Percentiles rank a stretch among this genome's conserved stretches.
phyloP scores from a whole-genome alignment of 2,113 vertebrate species.

The Phasianus colchicus region DNA sequence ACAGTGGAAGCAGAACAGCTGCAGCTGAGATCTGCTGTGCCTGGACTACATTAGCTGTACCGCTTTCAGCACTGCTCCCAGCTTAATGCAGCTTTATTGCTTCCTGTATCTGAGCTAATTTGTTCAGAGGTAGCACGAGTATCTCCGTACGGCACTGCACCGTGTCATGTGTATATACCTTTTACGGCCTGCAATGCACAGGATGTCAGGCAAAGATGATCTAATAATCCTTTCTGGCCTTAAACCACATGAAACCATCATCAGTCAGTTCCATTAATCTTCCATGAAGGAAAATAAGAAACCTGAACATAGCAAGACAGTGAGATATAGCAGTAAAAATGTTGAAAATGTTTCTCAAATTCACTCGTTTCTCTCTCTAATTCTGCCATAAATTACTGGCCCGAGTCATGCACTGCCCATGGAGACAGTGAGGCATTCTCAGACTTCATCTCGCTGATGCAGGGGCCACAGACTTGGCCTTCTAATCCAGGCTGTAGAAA shows the following conservation, averaged over 20 bases:
- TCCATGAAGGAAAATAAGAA: constrained; percentile 57
- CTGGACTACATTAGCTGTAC: constrained; percentile 18
- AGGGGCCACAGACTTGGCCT: background rate
- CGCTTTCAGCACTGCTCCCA: background rate
- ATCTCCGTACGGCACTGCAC: background rate
- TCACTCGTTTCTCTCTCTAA: background rate
- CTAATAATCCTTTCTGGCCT: constrained; percentile 69
- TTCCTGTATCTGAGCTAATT: constrained; percentile 59
- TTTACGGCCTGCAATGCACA: constrained; percentile 24
- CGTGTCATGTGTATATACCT: constrained; percentile 27
- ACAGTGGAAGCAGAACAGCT: background rate
- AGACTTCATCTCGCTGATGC: background rate
- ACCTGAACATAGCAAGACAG: constrained; percentile 55
- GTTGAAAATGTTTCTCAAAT: constrained; percentile 37
- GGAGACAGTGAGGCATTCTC: background rate
- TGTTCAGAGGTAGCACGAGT: constrained; percentile 19
- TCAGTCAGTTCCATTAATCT: constrained; percentile 63
- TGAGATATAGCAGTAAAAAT: constrained; percentile 60
- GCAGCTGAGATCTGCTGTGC: background rate
- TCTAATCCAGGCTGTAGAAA: background rate
- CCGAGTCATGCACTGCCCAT: fast-evolving
- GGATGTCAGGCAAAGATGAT: constrained; percentile 56
- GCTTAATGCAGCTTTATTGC: constrained; percentile 41
- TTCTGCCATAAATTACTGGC: constrained; percentile 3
- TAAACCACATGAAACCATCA: constrained; percentile 53